Evolutionary conservation across 2,797 vertebrate genomes (phyloP).

Genomic region (Psittacula derbiana): DNA sequence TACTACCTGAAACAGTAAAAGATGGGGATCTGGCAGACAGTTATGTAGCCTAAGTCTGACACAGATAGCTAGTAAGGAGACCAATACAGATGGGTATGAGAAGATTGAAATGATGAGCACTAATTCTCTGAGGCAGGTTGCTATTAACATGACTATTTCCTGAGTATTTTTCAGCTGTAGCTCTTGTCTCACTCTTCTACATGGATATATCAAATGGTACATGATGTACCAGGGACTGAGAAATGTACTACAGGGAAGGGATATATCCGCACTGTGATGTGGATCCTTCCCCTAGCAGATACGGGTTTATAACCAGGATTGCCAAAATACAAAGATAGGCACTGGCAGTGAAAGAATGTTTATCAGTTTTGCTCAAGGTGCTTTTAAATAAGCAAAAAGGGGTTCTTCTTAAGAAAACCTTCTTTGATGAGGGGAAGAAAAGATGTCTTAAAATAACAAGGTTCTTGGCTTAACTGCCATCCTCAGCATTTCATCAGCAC

Average conservation of each 20-base stretch:
- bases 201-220: background rate
- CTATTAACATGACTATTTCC: background rate
- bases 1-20: background rate
- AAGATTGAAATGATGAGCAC: background rate
- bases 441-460: background rate
- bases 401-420: background rate
- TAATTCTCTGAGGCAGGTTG: background rate
- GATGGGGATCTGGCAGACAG: background rate
- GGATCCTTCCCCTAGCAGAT: background rate
- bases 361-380: background rate
- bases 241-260: background rate
- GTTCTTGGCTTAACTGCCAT: background rate
- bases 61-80: background rate
- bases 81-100: background rate
- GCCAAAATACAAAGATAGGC: background rate
- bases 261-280: rapidly evolving
- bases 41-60: background rate
- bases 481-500: background rate
- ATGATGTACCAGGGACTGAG: background rate
- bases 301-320: background rate
- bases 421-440: background rate
- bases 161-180: background rate
- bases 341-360: background rate
- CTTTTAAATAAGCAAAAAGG: background rate
- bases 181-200: background rate